phyloP scores from a whole-genome alignment of 2,797 vertebrate species.

The Nasua narica region DNA sequence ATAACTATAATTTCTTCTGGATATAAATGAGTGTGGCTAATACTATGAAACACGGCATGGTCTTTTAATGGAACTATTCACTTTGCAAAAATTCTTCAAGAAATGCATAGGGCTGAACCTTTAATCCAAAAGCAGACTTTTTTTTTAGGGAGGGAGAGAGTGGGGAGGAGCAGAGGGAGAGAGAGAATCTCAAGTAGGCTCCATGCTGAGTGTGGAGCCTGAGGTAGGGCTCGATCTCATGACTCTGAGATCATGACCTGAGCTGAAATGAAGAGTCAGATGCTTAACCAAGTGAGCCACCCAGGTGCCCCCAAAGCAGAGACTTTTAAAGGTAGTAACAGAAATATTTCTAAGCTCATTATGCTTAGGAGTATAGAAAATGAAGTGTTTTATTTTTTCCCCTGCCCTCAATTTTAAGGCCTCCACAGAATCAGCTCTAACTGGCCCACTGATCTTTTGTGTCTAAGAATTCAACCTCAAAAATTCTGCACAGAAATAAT shows the following conservation, averaged over 20 bases:
- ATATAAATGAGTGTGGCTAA: background rate
- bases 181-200: background rate
- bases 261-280: background rate
- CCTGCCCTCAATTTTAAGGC: constrained; percentile 31
- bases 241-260: background rate
- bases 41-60: constrained; percentile 52
- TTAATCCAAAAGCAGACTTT: constrained; percentile 53
- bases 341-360: constrained; percentile 36
- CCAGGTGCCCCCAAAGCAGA: constrained; percentile 12
- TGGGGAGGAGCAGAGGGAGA: background rate
- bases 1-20: background rate
- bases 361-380: background rate
- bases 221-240: background rate
- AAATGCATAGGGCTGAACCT: constrained; percentile 62
- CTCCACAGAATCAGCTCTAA: constrained; percentile 42
- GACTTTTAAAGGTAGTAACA: constrained; percentile 11
- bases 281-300: background rate
- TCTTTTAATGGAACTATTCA: constrained; percentile 70
- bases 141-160: no score
- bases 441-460: constrained; percentile 63
- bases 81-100: constrained; percentile 77
- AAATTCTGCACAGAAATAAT: constrained; percentile 52
- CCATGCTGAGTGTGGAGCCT: background rate
- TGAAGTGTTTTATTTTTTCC: constrained; percentile 44
- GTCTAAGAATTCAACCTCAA: constrained; percentile 26